Evolutionary conservation across 2,888 invertebrate genomes (phyloP), one percentile per base, ranked within the genome.

Genomic region (Sinotaia quadrata): DNA sequence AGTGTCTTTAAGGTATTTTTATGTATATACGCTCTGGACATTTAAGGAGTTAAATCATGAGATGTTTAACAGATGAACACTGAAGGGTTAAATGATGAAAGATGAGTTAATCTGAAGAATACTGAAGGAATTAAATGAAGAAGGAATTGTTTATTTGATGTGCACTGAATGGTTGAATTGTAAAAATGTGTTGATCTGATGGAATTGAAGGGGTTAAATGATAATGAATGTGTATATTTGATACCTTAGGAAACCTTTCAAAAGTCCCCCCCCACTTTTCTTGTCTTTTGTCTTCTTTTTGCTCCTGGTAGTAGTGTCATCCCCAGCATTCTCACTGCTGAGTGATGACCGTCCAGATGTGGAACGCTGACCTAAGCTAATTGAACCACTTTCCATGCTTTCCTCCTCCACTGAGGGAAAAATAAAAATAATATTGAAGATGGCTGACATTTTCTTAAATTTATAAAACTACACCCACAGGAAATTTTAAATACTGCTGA

Each of bases 191-290:
- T 21, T 21, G 5, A 24, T 10, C 24, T 49, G 5, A 24, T 49
- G 49, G 49, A 21, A 24, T n/a, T 49, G 49, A 49, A 21, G n/a
- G 21, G 24, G 49, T 49, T n/a, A 24, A 4, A 49, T 49, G 24
- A n/a, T 49, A 10, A 5, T 10, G 24, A 10, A 21, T 49, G 12
- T 7, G n/a, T n/a, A n/a, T n/a, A n/a, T n/a, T n/a, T n/a, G n/a
- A n/a, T 57, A 85, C 84, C 78, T 79, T 61, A 79, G 82, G 80
- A 85, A 78, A n/a, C 94, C 94, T 86, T 94, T 94, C 60, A 96
- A 90, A 34, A 95, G 89, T 1, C 95, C 93, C 0, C 93, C 87
- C 70, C 78, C 79, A 71, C 78, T 81, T 58, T 81, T 84, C 58
- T 81, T 82, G 29, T 82, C 81, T 65, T 83, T 84, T 37, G 75